Evolutionary conservation across 1,140 invertebrate species (phyloP).

Genomic region (Bombus confusus): DNA sequence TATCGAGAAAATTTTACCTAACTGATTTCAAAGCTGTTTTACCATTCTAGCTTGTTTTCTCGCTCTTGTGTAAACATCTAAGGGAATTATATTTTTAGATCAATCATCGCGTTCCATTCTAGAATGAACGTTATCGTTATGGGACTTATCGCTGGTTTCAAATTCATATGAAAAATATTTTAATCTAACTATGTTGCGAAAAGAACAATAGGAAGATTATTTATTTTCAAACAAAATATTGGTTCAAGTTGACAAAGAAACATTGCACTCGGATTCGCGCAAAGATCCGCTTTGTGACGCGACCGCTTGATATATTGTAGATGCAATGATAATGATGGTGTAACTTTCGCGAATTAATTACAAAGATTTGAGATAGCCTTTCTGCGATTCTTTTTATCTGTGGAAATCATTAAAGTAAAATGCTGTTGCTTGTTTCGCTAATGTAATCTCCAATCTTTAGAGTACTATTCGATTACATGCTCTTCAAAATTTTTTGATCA

Average conservation of each 20-base stretch:
- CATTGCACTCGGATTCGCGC: too few species aligned
- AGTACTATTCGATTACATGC: background rate
- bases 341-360: too few species aligned
- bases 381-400: background rate
- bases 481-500: background rate
- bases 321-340: background rate
- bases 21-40: background rate
- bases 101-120: background rate
- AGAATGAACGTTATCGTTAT: background rate
- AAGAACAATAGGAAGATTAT: background rate
- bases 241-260: background rate
- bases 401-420: background rate
- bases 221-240: background rate
- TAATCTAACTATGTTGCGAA: background rate
- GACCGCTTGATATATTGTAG: background rate
- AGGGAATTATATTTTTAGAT: background rate
- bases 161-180: background rate
- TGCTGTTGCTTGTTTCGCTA: background rate
- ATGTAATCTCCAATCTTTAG: background rate
- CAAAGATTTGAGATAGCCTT: too few species aligned
- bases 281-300: background rate
- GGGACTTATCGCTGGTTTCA: background rate
- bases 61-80: background rate
- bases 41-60: background rate
- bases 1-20: conserved; percentile 22